These are phyloP conservation scores for Aspidiotus rigidus DNA, from an alignment of 2,888 invertebrate genomes.

Conservation along the genomic window DNA sequence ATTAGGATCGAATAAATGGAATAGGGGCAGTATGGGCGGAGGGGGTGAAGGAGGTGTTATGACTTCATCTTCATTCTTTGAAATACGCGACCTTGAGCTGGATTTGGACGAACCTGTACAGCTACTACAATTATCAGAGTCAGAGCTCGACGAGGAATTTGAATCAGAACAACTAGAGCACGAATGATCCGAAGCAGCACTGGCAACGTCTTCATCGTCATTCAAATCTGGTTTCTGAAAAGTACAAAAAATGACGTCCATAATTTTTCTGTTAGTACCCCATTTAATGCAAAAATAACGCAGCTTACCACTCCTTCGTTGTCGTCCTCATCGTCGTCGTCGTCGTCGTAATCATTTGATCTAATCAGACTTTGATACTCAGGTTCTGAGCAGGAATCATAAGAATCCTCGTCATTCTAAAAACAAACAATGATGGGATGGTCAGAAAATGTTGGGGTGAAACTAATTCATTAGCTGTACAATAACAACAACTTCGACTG, in stretches of 20 bases:
- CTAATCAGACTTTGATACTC: conserved; percentile 32
- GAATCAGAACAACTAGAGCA: conserved; percentile 17
- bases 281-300: no score
- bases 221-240: background rate
- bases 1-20: conserved; percentile 23
- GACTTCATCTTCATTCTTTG: background rate
- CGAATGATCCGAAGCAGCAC: conserved; percentile 14
- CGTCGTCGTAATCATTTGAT: conserved; percentile 30
- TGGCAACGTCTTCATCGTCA: conserved; percentile 12
- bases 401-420: conserved; percentile 27
- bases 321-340: conserved; percentile 25
- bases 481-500: background rate
- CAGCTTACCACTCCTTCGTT: no score
- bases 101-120: conserved; percentile 18
- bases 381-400: conserved; percentile 31
- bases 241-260: background rate
- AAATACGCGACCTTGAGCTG: background rate
- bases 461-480: background rate
- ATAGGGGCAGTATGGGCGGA: conserved; percentile 1
- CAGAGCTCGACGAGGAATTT: conserved; percentile 11
- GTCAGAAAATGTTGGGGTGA: background rate
- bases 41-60: conserved; percentile 10
- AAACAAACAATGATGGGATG: background rate
- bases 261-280: no score
- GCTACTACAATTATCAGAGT: conserved; percentile 17